A percentile compares a stretch with the other conserved stretches of the same genome.
Evolutionary conservation across 2,888 invertebrate species (phyloP).

Genomic region (Dynastes maya): DNA sequence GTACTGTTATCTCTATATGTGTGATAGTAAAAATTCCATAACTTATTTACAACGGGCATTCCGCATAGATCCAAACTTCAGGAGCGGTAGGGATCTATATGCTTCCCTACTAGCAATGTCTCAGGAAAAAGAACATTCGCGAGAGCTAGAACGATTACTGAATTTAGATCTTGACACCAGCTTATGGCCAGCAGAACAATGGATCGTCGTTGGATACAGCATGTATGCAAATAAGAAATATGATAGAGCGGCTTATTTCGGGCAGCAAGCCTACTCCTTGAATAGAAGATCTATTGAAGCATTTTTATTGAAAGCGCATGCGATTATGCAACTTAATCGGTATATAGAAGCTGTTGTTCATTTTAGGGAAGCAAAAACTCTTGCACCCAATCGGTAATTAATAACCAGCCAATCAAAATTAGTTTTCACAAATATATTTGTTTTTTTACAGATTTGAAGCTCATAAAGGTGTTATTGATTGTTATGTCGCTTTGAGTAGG

Average conservation of each 20-base stretch:
- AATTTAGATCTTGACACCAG: conserved; percentile 64
- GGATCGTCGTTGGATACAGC: conserved; percentile 84
- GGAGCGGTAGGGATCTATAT: conserved; percentile 63
- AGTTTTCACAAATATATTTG: neutral
- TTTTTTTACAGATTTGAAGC: conserved; percentile 78
- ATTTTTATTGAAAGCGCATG: conserved; percentile 81
- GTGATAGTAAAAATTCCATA: conserved; percentile 80
- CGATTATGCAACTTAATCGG: conserved; percentile 78
- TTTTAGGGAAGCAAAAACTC: conserved; percentile 78
- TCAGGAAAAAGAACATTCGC: conserved; percentile 63
- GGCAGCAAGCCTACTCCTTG: conserved; percentile 80
- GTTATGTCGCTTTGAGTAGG: conserved; percentile 80
- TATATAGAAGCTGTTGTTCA: conserved; percentile 78
- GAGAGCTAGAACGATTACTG: conserved; percentile 63
- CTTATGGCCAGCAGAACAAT: conserved; percentile 75
- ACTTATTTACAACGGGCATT: conserved; percentile 71
- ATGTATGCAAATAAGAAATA: conserved; percentile 77
- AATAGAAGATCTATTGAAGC: conserved; percentile 82
- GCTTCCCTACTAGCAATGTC: conserved; percentile 56
- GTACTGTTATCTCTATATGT: conserved; percentile 81
- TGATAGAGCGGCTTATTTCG: conserved; percentile 81
- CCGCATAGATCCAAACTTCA: conserved; percentile 62
- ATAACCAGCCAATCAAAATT: conserved; percentile 1
- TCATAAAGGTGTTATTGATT: conserved; percentile 84
- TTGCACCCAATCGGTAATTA: conserved; percentile 71